These are phyloP conservation scores for Amblyteles armatorius DNA, from an alignment of 2,888 invertebrate genomes.

Conservation along the genomic window DNA sequence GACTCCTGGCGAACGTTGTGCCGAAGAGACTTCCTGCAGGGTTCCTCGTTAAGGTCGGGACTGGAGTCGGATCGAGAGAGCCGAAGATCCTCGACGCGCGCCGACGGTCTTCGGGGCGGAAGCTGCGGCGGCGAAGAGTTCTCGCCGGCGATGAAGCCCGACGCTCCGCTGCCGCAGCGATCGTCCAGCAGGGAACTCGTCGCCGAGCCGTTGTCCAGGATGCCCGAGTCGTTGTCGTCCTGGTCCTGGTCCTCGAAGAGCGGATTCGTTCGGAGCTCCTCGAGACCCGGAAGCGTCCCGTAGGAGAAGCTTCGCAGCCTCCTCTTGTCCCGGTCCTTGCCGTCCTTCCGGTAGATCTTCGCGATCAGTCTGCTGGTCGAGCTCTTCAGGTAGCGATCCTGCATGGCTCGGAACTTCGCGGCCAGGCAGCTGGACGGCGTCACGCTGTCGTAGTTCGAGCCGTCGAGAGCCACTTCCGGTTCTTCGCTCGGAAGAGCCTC, in stretches of 20 bases:
- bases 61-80: conserved; percentile 53
- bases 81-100: conserved; percentile 69
- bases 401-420: conserved; percentile 90
- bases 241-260: conserved; percentile 89
- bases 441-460: conserved; percentile 77
- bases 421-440: conserved; percentile 86
- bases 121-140: conserved; percentile 76
- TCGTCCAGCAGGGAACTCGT: conserved; percentile 88
- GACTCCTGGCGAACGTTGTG: conserved; percentile 21
- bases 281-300: conserved; percentile 90
- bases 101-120: conserved; percentile 78
- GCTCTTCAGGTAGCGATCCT: conserved; percentile 89
- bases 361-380: conserved; percentile 90
- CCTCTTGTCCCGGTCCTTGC: conserved; percentile 76
- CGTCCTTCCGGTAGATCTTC: conserved; percentile 87
- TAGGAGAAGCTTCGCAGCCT: conserved; percentile 90
- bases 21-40: not conserved
- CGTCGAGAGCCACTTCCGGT: conserved; percentile 22
- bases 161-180: conserved; percentile 79
- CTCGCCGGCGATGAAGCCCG: conserved; percentile 68
- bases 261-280: conserved; percentile 89
- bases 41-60: conserved; percentile 11
- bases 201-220: conserved; percentile 90
- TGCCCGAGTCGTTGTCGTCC: conserved; percentile 92
- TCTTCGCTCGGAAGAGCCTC: conserved; percentile 42